Conservation (phyloP, 2,797 vertebrate genomes). For the Fringilla coelebs region DNA sequence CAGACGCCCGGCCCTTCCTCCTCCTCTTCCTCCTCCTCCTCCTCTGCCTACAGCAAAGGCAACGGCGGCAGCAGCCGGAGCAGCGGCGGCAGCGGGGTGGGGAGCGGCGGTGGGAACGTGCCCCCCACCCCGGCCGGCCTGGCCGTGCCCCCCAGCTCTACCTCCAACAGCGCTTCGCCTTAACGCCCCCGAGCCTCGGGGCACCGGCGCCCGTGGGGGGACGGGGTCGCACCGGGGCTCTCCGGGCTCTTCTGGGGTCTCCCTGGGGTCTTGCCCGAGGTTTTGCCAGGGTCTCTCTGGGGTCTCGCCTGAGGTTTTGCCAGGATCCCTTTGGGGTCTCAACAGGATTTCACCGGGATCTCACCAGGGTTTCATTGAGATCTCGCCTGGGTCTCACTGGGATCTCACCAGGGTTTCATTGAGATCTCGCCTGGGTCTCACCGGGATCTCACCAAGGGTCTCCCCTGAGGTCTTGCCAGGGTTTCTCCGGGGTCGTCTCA, state of each 20-base stretch:
- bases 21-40: conserved; percentile 74
- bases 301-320: too few species aligned
- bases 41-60: conserved; percentile 76
- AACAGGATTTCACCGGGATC: neutral
- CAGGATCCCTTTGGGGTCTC: neutral
- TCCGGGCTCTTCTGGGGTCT: neutral
- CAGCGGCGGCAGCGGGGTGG: neutral
- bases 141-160: conserved; percentile 83
- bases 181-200: conserved; percentile 72
- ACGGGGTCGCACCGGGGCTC: neutral
- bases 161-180: conserved; percentile 91
- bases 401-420: neutral
- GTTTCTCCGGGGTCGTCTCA: neutral
- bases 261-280: neutral
- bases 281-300: neutral
- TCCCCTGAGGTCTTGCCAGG: neutral
- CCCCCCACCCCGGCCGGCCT: conserved; percentile 38
- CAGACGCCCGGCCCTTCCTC: conserved; percentile 82
- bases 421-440: neutral
- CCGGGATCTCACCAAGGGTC: neutral
- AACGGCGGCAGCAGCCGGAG: neutral
- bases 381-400: neutral
- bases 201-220: neutral
- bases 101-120: neutral
- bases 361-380: neutral